Conservation (phyloP, 2,888 invertebrate species). For the Acleris emargana region DNA sequence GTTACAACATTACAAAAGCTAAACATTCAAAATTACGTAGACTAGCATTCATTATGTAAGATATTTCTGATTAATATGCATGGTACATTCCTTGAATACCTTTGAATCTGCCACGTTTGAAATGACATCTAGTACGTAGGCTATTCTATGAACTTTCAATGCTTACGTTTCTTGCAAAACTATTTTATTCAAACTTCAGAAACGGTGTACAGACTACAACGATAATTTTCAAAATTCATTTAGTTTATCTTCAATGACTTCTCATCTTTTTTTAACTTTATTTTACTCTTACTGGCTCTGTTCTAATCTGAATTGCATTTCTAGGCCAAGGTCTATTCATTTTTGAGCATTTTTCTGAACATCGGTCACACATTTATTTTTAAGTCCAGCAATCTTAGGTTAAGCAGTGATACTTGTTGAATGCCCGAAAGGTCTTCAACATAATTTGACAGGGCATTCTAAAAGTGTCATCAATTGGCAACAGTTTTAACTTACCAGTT, state of each 20-base stretch:
- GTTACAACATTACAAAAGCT: constrained; percentile 38
- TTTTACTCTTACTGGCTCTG: constrained; percentile 54
- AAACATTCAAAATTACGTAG: constrained; percentile 41
- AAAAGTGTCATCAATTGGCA: constrained; percentile 27
- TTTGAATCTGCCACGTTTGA: constrained; percentile 46
- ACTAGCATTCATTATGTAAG: constrained; percentile 43
- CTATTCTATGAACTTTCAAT: constrained; percentile 55
- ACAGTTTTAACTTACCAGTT: constrained; percentile 19
- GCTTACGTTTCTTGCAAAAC: constrained; percentile 70
- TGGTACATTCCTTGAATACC: constrained; percentile 47
- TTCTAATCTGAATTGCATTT: constrained; percentile 72
- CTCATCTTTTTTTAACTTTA: constrained; percentile 56
- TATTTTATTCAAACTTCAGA: constrained; percentile 50
- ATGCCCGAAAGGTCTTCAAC: constrained; percentile 10
- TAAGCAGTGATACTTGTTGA: constrained; percentile 22
- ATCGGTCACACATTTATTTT: constrained; percentile 25
- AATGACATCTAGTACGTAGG: constrained; percentile 41
- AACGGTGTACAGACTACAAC: constrained; percentile 54
- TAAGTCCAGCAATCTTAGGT: constrained; percentile 19
- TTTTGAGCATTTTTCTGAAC: constrained; percentile 31
- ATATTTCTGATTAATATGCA: constrained; percentile 61
- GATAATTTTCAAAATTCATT: constrained; percentile 43
- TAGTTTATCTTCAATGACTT: constrained; percentile 47
- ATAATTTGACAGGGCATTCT: constrained; percentile 17
- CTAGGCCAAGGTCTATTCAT: constrained; percentile 61